These are phyloP conservation scores for Pristionchus exspectatus DNA, from an alignment of 2,888 invertebrate species.

Conservation along the genomic window DNA sequence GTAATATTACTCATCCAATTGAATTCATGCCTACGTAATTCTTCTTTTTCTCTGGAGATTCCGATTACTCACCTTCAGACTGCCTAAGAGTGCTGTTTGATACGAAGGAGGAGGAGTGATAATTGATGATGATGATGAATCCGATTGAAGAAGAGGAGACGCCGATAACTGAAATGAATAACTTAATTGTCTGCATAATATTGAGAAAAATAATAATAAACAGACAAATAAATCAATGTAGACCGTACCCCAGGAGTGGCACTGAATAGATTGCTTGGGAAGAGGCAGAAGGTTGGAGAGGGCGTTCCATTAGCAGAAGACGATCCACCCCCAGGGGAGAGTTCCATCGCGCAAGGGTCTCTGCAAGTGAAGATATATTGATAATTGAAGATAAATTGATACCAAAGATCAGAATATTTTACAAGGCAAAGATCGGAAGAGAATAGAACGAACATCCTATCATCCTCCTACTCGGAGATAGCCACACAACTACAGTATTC, in stretches of 20 bases:
- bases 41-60: not conserved
- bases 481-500: not conserved
- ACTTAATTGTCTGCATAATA: not conserved
- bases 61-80: not conserved
- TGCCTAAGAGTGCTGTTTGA: slow-evolving; percentile 20
- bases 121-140: slow-evolving; percentile 22
- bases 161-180: not conserved
- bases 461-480: not conserved
- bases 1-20: not conserved
- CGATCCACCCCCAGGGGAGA: not conserved
- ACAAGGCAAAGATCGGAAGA: not conserved
- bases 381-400: not conserved
- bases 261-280: not conserved
- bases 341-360: slow-evolving; percentile 8
- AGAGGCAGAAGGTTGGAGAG: not conserved
- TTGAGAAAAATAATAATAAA: not conserved
- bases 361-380: not conserved
- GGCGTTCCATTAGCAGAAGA: not conserved
- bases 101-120: slow-evolving; percentile 45
- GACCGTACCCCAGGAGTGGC: not conserved
- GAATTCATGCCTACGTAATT: not conserved
- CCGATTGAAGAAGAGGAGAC: not conserved
- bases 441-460: not conserved
- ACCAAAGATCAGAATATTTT: not conserved
- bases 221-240: not conserved